Base-by-base conservation (phyloP, 2,113 vertebrate genomes). In the Noctilio leporinus region DNA sequence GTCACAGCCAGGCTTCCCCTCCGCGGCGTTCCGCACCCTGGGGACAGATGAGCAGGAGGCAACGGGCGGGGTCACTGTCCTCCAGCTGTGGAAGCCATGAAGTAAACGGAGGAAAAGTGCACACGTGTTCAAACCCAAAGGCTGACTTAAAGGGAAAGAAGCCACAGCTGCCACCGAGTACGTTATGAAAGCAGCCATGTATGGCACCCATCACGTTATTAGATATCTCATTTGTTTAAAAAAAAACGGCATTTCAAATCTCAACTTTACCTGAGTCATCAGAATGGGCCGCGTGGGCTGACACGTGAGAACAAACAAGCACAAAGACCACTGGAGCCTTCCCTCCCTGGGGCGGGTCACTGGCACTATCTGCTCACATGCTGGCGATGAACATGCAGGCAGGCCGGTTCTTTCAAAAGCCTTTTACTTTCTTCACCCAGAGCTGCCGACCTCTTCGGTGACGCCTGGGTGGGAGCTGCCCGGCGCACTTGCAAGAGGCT, bases 221-320 rank as follows among this genome's bases (percentile, higher is more conserved):
- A 55, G 45, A 78, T 53, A n/a, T 51, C 64, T 73, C 28, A 73
- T 55, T 87, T 78, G 89, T 64, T 59, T 82, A 73, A 51, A 94
- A 73, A 51, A 94, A 88, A n/a, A 62, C 78, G 45, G 10, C 33
- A 82, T 72, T 91, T 85, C 15, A 20, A 83, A 89, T 89, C 43
- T 86, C 78, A 86, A 5, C 47, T 62, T 65, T 40, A 75, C 47
- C 38, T 62, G 38, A 16, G 14, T 75, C 69, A 84, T 64, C 5
- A 65, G 45, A 86, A 67, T 53, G 53, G 40, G 65, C 51, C 55
- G 82, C 10, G 47, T 38, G 35, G 49, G 22, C 6, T 86, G 55
- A 77, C 83, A 91, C 5, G 78, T 14, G 16, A 47, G n/a, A 67
- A 75, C 76, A 64, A 57, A 72, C 28, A 86, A 69, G 64, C 65